Evolutionary conservation across 1,140 invertebrate species (phyloP).

Genomic region (Drusus annulatus): DNA sequence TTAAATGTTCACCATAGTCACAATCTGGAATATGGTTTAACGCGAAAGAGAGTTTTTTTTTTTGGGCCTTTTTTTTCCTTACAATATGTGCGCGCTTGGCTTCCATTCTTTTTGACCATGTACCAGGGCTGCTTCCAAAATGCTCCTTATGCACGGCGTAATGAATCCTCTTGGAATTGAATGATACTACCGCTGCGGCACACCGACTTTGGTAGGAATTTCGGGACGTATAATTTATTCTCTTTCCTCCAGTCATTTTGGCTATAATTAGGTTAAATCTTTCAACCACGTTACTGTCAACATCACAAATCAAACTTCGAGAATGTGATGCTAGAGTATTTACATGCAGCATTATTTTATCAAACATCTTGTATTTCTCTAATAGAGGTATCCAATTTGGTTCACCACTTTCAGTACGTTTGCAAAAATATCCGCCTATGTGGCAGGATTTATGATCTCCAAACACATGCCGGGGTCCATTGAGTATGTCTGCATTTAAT

Average conservation of each 20-base stretch:
- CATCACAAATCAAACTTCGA: slow-evolving; percentile 56
- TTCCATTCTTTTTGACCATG: background rate
- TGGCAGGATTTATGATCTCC: background rate
- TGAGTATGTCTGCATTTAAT: too few relatives aligned
- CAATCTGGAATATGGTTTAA: background rate
- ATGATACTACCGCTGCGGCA: background rate
- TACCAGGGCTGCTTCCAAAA: background rate
- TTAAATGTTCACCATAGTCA: background rate
- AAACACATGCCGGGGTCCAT: background rate
- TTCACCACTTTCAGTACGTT: too few relatives aligned
- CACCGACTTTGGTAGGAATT: slow-evolving; percentile 36
- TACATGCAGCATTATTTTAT: background rate
- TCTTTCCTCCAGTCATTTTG: slow-evolving; percentile 60
- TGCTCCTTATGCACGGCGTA: background rate
- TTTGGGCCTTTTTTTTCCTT: background rate
- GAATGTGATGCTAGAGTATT: slow-evolving; percentile 46
- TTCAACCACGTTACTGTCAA: slow-evolving; percentile 59
- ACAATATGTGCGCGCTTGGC: background rate
- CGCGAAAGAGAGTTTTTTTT: background rate
- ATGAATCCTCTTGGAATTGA: background rate
- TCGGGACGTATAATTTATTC: slow-evolving; percentile 56
- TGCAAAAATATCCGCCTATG: background rate
- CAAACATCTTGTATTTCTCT: background rate
- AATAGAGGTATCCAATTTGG: background rate
- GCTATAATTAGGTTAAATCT: slow-evolving; percentile 57